A percentile compares a stretch with the other conserved stretches of the same genome.
These are phyloP conservation scores for Poecilia gillii DNA, from an alignment of 2,797 vertebrate genomes.

Conservation along the genomic window DNA sequence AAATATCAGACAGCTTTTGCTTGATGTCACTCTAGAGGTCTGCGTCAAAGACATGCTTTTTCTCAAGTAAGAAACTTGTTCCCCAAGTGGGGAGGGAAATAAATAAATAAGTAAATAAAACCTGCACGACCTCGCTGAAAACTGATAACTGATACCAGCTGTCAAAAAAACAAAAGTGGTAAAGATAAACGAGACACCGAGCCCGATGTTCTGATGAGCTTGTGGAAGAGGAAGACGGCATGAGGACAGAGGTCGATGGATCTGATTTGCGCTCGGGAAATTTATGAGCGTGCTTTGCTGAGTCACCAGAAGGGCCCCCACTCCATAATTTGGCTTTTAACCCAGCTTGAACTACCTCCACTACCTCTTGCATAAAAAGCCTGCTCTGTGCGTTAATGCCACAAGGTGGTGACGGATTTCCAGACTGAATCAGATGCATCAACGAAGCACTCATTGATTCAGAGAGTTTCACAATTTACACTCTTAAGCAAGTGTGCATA, in stretches of 20 bases:
- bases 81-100: not conserved
- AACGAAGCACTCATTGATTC: slow-evolving; percentile 29
- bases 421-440: slow-evolving; percentile 20
- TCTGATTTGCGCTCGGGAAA: slow-evolving; percentile 16
- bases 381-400: slow-evolving; percentile 22
- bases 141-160: not conserved
- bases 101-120: not conserved
- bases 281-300: slow-evolving; percentile 31
- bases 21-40: slow-evolving; percentile 13
- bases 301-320: slow-evolving; percentile 23
- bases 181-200: not conserved
- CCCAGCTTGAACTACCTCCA: slow-evolving; percentile 41
- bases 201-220: slow-evolving; percentile 12
- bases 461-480: slow-evolving; percentile 32
- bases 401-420: slow-evolving; percentile 23
- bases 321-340: slow-evolving; percentile 50
- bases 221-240: not conserved
- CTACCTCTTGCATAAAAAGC: slow-evolving; percentile 21
- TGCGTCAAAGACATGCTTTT: slow-evolving; percentile 4
- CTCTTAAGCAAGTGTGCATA: slow-evolving; percentile 40
- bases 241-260: slow-evolving; percentile 2
- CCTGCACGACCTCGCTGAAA: not conserved
- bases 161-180: not conserved
- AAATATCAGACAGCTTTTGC: slow-evolving; percentile 14
- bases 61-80: slow-evolving; percentile 4